These are phyloP conservation scores for Ophonus ardosiacus DNA, from an alignment of 2,888 invertebrate genomes.

Conservation along the genomic window DNA sequence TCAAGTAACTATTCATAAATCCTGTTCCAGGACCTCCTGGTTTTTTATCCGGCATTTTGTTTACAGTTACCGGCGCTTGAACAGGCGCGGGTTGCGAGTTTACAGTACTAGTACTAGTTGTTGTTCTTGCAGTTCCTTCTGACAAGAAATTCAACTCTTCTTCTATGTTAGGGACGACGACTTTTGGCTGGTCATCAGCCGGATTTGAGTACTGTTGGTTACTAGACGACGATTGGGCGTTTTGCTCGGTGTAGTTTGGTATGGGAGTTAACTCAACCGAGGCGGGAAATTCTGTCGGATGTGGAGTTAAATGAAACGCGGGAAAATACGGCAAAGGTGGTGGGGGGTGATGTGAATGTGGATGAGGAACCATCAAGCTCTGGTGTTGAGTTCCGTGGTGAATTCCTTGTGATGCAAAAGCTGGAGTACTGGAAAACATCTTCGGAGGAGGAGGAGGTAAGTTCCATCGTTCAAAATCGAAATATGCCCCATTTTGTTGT, in stretches of 20 bases:
- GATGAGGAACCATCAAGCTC: constrained; percentile 83
- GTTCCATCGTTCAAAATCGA: constrained; percentile 90
- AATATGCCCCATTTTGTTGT: constrained; percentile 84
- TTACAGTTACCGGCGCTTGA: constrained; percentile 72
- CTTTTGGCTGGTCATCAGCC: constrained; percentile 85
- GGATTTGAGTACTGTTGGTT: constrained; percentile 71
- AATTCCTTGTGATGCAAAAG: constrained; percentile 79
- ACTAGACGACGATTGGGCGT: constrained; percentile 74
- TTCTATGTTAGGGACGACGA: constrained; percentile 92
- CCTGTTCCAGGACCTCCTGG: constrained; percentile 83
- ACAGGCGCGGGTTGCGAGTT: not conserved
- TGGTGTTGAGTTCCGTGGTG: constrained; percentile 81
- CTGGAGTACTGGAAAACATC: constrained; percentile 80
- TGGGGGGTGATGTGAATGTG: constrained; percentile 79
- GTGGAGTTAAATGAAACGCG: constrained; percentile 84
- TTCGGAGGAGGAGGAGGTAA: constrained; percentile 83
- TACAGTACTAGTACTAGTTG: constrained; percentile 64
- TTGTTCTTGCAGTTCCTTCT: constrained; percentile 72
- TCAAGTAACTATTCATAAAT: constrained; percentile 92
- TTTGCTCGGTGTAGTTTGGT: constrained; percentile 79
- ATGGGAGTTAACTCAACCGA: constrained; percentile 83
- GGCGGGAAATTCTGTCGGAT: constrained; percentile 82
- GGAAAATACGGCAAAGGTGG: constrained; percentile 86
- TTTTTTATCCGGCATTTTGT: constrained; percentile 81
- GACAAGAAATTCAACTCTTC: constrained; percentile 91